These are phyloP conservation scores for Biston stratarius DNA, from an alignment of 2,888 invertebrate species.

Conservation along the genomic window DNA sequence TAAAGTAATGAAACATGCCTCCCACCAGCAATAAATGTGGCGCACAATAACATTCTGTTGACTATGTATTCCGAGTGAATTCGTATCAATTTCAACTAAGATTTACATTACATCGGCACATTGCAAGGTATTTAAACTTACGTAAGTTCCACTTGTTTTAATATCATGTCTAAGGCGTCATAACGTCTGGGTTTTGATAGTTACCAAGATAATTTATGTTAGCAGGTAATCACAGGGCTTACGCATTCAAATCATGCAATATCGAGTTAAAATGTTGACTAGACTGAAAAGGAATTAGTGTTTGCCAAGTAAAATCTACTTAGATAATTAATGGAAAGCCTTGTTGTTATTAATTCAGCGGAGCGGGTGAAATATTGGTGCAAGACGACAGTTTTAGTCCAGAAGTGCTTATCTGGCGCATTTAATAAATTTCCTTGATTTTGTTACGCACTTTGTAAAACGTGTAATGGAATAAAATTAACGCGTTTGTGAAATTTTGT, in stretches of 20 bases:
- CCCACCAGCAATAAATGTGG: not conserved
- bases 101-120: constrained; percentile 40
- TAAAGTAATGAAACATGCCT: no score
- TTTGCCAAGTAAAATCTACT: constrained; percentile 16
- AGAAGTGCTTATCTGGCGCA: constrained; percentile 2
- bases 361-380: constrained; percentile 4
- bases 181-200: constrained; percentile 38
- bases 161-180: constrained; percentile 30
- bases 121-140: constrained; percentile 38
- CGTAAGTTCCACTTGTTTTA: constrained; percentile 37
- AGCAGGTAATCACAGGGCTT: constrained; percentile 35
- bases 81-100: constrained; percentile 43
- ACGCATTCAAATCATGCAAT: constrained; percentile 31
- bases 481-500: not conserved
- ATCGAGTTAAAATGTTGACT: constrained; percentile 27
- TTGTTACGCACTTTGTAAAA: not conserved
- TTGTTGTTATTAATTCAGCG: constrained; percentile 24
- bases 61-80: constrained; percentile 32
- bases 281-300: constrained; percentile 19
- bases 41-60: constrained; percentile 23
- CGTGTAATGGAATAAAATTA: not conserved
- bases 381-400: constrained; percentile 16
- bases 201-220: constrained; percentile 32
- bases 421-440: constrained; percentile 13
- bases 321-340: constrained; percentile 26